Evolutionary conservation across 2,113 vertebrate genomes (phyloP).

Genomic region (Solenodon paradoxus): DNA sequence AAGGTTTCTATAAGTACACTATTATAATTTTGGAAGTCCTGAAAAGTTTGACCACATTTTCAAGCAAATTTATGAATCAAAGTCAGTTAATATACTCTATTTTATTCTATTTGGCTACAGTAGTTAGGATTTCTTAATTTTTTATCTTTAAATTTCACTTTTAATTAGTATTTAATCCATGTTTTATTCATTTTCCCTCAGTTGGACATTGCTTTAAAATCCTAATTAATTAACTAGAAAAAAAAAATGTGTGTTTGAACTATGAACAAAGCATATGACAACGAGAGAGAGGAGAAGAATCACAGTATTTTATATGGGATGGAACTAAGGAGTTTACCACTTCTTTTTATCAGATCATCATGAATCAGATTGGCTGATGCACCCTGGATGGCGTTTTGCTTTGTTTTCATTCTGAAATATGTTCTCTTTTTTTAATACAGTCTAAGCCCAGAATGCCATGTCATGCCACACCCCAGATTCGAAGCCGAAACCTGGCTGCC

Average conservation of each 20-base stretch:
- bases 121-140: constrained; percentile 26
- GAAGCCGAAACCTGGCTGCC: constrained; percentile 83
- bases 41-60: neutral
- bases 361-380: neutral
- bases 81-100: neutral
- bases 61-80: neutral
- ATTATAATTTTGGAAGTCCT: neutral
- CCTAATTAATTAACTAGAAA: neutral
- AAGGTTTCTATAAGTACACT: neutral
- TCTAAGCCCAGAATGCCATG: constrained; percentile 75
- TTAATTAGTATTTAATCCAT: constrained; percentile 10
- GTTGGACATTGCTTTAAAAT: neutral
- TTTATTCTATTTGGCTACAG: neutral
- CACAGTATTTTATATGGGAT: neutral
- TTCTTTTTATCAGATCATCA: neutral
- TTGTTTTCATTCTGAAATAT: neutral
- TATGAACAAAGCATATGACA: neutral
- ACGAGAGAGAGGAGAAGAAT: neutral
- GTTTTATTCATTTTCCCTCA: neutral
- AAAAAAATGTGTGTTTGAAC: neutral
- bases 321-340: neutral
- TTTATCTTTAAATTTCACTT: neutral
- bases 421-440: constrained; percentile 71
- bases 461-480: constrained; percentile 89
- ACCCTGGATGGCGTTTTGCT: neutral